Evolutionary conservation across 2,113 vertebrate species (phyloP).

Genomic region (Smithornis capensis): DNA sequence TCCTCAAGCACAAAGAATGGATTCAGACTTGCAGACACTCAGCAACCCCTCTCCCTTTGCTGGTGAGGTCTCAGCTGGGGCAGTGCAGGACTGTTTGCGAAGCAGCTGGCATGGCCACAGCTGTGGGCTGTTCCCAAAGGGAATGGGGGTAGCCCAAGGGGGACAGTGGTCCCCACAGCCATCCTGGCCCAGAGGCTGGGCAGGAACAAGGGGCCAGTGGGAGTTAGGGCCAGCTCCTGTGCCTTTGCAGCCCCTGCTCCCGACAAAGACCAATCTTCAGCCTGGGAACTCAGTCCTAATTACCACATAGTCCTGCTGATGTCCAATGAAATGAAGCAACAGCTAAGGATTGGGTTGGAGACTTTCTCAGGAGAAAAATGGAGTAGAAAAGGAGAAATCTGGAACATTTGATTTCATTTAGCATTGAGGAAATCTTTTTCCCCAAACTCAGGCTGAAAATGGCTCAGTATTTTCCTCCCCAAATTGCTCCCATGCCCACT

Average conservation of each 20-base stretch:
- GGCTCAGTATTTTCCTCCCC: not conserved
- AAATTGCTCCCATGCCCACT: not conserved
- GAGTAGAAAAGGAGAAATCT: not conserved
- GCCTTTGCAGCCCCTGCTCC: fast-evolving
- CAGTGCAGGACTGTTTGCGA: fast-evolving
- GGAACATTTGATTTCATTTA: not conserved
- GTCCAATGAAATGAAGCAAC: not conserved
- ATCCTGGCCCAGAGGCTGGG: not conserved
- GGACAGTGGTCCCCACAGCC: not conserved
- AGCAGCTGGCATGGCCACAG: not conserved
- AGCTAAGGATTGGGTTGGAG: not conserved
- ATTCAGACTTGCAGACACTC: not conserved
- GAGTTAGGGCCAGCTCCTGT: not conserved
- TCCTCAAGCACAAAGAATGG: not conserved
- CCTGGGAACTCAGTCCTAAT: not conserved
- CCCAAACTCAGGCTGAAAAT: not conserved
- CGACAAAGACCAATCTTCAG: not conserved
- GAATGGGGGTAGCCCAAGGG: not conserved
- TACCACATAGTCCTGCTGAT: not conserved
- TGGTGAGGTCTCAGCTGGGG: not conserved
- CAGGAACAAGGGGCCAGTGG: not conserved
- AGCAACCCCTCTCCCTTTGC: not conserved
- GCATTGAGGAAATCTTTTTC: not conserved
- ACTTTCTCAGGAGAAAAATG: not conserved
- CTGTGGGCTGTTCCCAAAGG: not conserved